These are phyloP conservation scores for Crypturellus tataupa DNA, from an alignment of 2,797 vertebrate genomes.

Conservation along the genomic window DNA sequence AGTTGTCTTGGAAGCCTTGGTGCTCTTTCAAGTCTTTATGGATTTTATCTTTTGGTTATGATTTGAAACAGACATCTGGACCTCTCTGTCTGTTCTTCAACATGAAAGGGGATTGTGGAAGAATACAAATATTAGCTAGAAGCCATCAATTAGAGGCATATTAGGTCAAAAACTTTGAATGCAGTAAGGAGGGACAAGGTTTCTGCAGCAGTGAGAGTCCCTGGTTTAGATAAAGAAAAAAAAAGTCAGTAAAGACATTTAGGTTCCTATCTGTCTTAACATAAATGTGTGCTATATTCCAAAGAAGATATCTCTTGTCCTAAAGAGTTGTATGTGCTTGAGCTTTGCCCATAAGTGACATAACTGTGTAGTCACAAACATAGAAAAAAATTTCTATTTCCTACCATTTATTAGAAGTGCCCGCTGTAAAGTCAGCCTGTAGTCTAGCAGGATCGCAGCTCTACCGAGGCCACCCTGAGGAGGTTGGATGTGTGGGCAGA, in stretches of 20 bases:
- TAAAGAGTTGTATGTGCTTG: not conserved
- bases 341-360: not conserved
- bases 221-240: not conserved
- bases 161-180: not conserved
- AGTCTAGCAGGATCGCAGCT: not conserved
- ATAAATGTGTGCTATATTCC: not conserved
- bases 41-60: not conserved
- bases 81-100: not conserved
- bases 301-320: not conserved
- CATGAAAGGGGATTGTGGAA: not conserved
- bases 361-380: not conserved
- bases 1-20: not conserved
- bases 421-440: not conserved
- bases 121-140: not conserved
- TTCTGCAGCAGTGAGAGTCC: not conserved
- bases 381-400: not conserved
- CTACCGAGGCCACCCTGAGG: fast-evolving
- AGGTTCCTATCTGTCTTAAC: not conserved
- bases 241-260: not conserved
- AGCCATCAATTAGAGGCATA: not conserved
- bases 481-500: not conserved
- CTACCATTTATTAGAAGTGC: not conserved
- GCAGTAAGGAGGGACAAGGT: not conserved
- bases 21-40: not conserved
- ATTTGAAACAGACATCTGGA: not conserved